A percentile compares a stretch with the other conserved stretches of the same genome.
Evolutionary conservation across 2,888 invertebrate species (phyloP).

Genomic region (Pyrrhosoma nymphula): DNA sequence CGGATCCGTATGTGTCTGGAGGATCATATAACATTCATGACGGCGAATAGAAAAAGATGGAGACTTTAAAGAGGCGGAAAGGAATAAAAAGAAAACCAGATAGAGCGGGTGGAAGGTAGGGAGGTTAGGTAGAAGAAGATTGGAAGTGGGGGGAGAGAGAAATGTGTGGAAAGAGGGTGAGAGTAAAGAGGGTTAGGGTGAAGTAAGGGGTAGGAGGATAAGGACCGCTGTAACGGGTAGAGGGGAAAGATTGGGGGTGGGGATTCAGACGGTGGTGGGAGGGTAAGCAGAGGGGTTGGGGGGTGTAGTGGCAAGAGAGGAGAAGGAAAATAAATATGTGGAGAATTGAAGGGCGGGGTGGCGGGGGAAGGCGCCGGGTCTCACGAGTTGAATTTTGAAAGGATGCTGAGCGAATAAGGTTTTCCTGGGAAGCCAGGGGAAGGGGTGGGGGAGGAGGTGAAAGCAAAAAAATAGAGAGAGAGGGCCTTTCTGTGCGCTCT

Average conservation of each 20-base stretch:
- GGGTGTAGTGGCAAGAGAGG: background rate
- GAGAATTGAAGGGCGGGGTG: background rate
- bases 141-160: background rate
- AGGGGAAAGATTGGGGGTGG: background rate
- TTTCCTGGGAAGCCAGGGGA: conserved; percentile 1
- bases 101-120: background rate
- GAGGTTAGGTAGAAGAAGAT: background rate
- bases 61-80: conserved; percentile 24
- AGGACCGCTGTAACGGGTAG: background rate
- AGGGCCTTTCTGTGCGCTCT: background rate
- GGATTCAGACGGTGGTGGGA: background rate
- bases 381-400: conserved; percentile 16
- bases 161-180: background rate
- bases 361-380: background rate
- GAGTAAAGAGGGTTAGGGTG: background rate
- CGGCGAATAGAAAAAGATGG: conserved; percentile 31
- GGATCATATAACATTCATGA: conserved; percentile 50
- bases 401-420: conserved; percentile 27
- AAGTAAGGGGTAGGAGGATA: background rate
- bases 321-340: background rate
- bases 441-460: background rate
- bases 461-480: background rate
- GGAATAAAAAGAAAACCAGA: background rate
- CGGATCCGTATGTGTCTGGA: conserved; percentile 26
- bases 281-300: background rate